Base-by-base conservation (phyloP, 2,113 vertebrate species). In the Sisor rabdophorus region DNA sequence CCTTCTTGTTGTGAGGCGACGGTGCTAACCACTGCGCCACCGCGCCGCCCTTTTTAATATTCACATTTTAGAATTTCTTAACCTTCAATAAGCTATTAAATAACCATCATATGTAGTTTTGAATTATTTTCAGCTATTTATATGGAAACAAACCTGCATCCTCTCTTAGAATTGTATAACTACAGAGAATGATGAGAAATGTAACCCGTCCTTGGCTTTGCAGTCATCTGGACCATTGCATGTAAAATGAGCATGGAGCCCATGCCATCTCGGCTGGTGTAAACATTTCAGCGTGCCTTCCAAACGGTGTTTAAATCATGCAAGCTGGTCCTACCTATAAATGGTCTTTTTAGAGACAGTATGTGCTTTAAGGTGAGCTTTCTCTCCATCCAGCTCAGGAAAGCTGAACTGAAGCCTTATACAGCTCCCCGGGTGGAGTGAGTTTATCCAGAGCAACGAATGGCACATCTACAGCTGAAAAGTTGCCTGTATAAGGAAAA, bases 401-500 rank as follows among this genome's bases (percentile, higher is more conserved):
- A 64, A 36, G 40, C 64, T 55, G 44, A 47, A 32, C 11, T 6
- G 44, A 47, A 32, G 53, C 24, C 76, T 30, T 3, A 52, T 26
- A 24, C 20, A 15, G 36, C 32, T 60, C 28, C 75, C 26, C 54
- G 50, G 53, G 24, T 28, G 9, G 28, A 15, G 20, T 17, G 48
- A 75, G 61, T 55, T 47, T 48, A 44, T 68, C 28, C 64, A 58
- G 53, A 32, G 64, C 19, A 50, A 61, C 48, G 55, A 60, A 24
- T 32, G 26, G 30, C n/a, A 53, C 59, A 36, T 53, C 52, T n/a
- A 76, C 32, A 47, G 74, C 22, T 16, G 22, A 70, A 44, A 48
- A n/a, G 26, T 53, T 71, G 67, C 28, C 76, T 71, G 60, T 71
- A 71, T 77, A 77, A 77, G 76, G 76, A 59, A 53, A 36, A 15